Evolutionary conservation across 1,140 invertebrate species (phyloP).

Genomic region (Danaus melanippus): DNA sequence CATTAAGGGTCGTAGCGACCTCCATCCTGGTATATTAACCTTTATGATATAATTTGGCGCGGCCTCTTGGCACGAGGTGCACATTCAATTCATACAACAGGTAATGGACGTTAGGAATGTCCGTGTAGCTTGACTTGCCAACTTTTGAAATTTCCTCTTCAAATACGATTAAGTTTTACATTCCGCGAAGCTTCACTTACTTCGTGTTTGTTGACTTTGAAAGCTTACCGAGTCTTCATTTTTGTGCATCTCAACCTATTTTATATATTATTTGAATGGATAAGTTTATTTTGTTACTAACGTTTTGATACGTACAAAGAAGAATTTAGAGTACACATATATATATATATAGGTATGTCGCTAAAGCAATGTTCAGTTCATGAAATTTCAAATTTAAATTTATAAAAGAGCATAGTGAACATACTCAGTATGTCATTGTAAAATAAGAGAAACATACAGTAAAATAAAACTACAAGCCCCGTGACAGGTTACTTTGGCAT

Average conservation of each 20-base stretch:
- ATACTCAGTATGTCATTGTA: too few relatives aligned
- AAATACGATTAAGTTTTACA: conserved; percentile 6
- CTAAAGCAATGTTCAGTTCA: too few relatives aligned
- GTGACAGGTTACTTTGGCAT: conserved; percentile 33
- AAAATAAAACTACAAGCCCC: conserved; percentile 25
- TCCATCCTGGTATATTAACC: conserved; percentile 33
- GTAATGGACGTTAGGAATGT: conserved; percentile 23
- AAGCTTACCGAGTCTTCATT: too few relatives aligned
- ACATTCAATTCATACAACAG: conserved; percentile 32
- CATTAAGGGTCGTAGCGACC: conserved; percentile 17
- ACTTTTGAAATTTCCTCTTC: conserved; percentile 19
- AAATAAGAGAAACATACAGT: conserved; percentile 22
- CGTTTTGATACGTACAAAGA: too few relatives aligned
- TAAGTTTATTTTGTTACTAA: too few relatives aligned
- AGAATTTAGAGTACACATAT: too few relatives aligned
- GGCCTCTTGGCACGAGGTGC: conserved; percentile 34
- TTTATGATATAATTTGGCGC: conserved; percentile 46
- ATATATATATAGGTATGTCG: too few relatives aligned
- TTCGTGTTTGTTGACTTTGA: too few relatives aligned
- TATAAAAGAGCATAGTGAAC: too few relatives aligned
- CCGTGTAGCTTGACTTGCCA: conserved; percentile 20
- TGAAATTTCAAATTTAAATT: too few relatives aligned
- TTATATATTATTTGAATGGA: too few relatives aligned
- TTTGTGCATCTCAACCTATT: too few relatives aligned
- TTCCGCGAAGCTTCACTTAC: not conserved